A percentile compares a stretch with the other conserved stretches of the same genome.
These are phyloP conservation scores for Anarrhichthys ocellatus DNA, from an alignment of 2,113 vertebrate species.

Conservation along the genomic window DNA sequence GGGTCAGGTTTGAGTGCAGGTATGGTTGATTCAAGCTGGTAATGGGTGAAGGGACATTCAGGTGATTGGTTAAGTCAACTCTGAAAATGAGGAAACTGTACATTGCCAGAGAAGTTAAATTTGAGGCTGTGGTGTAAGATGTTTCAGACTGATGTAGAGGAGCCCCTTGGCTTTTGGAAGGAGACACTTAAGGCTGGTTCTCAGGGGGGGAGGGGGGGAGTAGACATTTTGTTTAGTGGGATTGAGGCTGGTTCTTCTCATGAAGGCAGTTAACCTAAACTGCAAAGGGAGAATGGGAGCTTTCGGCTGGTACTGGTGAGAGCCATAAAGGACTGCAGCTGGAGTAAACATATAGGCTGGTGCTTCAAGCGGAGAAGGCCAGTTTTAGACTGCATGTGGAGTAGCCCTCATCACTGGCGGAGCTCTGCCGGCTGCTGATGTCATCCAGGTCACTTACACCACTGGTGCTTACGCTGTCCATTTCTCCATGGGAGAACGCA, in stretches of 20 bases:
- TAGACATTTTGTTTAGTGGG: slow-evolving; percentile 46
- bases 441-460: slow-evolving; percentile 97
- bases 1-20: slow-evolving; percentile 48
- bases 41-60: slow-evolving; percentile 51
- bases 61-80: slow-evolving; percentile 53
- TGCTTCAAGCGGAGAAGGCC: slow-evolving; percentile 90
- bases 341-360: slow-evolving; percentile 73
- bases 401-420: slow-evolving; percentile 95
- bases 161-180: slow-evolving; percentile 38
- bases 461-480: slow-evolving; percentile 94
- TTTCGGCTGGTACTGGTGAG: slow-evolving; percentile 71
- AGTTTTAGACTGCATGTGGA: slow-evolving; percentile 96
- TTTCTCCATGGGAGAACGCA: slow-evolving; percentile 98
- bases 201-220: slow-evolving; percentile 18
- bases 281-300: slow-evolving; percentile 53
- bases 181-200: slow-evolving; percentile 72
- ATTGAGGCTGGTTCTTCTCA: slow-evolving; percentile 64
- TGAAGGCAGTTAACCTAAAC: slow-evolving; percentile 49
- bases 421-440: slow-evolving; percentile 97
- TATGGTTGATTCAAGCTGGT: slow-evolving; percentile 55
- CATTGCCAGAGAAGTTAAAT: slow-evolving; percentile 50
- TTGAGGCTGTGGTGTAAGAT: slow-evolving; percentile 31
- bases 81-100: slow-evolving; percentile 15
- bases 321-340: slow-evolving; percentile 69
- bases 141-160: slow-evolving; percentile 29